Base-by-base conservation (phyloP, 2,797 vertebrate genomes). In the Brachymystax lenok region DNA sequence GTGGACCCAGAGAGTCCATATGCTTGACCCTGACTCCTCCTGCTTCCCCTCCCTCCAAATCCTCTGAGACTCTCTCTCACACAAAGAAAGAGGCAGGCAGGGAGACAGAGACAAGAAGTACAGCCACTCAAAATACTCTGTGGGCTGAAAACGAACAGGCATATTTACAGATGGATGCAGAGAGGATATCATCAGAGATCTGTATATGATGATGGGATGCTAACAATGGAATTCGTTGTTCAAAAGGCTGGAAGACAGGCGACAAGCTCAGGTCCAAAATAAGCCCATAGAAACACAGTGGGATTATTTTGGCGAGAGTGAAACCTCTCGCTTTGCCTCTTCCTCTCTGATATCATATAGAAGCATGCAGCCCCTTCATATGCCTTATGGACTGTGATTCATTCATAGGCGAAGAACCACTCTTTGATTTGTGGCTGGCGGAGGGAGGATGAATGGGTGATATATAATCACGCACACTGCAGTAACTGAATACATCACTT, bases 1-100 rank as follows among this genome's bases (percentile, higher is more conserved):
- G 89, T 92, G 88, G 86, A 88, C 88, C 90, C 86, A 85, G 74
- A 82, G 77, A 93, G 94, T 94, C 91, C 91, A 87, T 91, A 89
- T 89, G 84, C 90, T 89, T 89, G 93, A 95, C 92, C 92, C 90
- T 13, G 88, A 86, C 85, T 90, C 89, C 88, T 87, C 85, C 81
- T 91, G 86, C 85, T 84, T 88, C 79, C 86, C 91, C 86, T 79
- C 5, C 85, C 83, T 84, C 93, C 82, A 24, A 63, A 63, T 89
- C 85, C 86, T 91, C 91, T 91, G 90, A 88, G 14, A 5, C 27
- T 5, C 64, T 67, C 64, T 28, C 28, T 6, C 28, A 33, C 28
- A 67, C 67, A 50, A 33, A 13, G 33, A 12, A n/a, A 50, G 33
- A n/a, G 50, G 17, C 46, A 52, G 40, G 14, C 28, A n/a, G 28